These are phyloP conservation scores for Homalodisca vitripennis DNA, from an alignment of 1,140 invertebrate species.

Conservation along the genomic window DNA sequence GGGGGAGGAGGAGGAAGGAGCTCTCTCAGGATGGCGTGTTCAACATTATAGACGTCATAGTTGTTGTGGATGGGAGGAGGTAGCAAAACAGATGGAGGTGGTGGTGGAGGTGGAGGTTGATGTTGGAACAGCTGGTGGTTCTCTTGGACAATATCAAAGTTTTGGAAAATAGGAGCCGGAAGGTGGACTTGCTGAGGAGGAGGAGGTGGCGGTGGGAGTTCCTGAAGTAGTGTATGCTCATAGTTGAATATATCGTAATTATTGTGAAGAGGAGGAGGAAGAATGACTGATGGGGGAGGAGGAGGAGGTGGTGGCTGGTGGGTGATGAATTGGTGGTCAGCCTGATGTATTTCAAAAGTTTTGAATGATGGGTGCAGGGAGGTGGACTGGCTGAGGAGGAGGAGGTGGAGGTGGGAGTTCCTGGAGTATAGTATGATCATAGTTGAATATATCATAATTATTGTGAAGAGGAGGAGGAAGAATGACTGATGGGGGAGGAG, in stretches of 20 bases:
- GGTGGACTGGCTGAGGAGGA: slow-evolving; percentile 7
- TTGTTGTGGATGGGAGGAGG: slow-evolving; percentile 9
- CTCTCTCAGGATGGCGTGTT: slow-evolving; percentile 3
- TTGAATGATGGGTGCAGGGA: slow-evolving; percentile 8
- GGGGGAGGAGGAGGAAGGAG: not conserved
- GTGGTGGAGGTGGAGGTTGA: slow-evolving; percentile 8
- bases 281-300: not conserved
- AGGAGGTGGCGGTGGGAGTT: not conserved
- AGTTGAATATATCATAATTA: slow-evolving; percentile 9
- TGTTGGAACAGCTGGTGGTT: too few relatives aligned
- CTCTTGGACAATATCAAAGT: not conserved
- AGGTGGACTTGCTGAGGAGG: not conserved
- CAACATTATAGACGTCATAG: not conserved
- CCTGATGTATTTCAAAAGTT: not conserved
- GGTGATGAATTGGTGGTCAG: not conserved
- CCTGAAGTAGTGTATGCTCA: not conserved
- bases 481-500: slow-evolving; percentile 1
- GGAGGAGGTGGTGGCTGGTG: slow-evolving; percentile 11
- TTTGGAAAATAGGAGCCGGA: slow-evolving; percentile 1
- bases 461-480: slow-evolving; percentile 14
- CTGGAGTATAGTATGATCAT: not conserved
- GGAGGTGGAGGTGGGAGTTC: slow-evolving; percentile 12
- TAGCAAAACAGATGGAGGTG: not conserved
- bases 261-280: slow-evolving; percentile 4
- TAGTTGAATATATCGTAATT: slow-evolving; percentile 8